These are phyloP conservation scores for Porites evermanni DNA, from an alignment of 92 coral and sea anemone species.

Conservation along the genomic window DNA sequence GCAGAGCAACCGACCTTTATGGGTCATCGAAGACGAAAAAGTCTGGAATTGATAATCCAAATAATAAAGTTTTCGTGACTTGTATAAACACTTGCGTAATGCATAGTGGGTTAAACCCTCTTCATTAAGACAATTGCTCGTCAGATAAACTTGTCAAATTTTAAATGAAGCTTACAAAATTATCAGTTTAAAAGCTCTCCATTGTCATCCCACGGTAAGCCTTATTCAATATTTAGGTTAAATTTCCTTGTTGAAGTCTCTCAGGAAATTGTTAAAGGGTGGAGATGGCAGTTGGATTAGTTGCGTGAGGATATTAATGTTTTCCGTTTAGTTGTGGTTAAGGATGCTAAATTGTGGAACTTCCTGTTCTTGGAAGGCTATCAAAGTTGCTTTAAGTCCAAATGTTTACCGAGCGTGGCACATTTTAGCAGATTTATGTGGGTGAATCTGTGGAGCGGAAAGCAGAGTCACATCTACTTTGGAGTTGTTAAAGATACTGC, in stretches of 20 bases:
- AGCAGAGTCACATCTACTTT: background rate
- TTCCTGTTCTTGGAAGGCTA: slow-evolving; percentile 7
- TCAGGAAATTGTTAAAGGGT: slow-evolving; percentile 8
- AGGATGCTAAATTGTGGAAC: background rate
- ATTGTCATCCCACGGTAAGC: background rate
- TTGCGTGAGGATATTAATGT: slow-evolving; percentile 1
- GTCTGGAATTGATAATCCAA: background rate
- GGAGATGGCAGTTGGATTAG: background rate
- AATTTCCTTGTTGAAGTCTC: background rate
- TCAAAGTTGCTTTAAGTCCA: background rate
- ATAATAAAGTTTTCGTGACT: background rate
- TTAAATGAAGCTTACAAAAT: background rate
- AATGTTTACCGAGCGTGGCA: slow-evolving; percentile 5
- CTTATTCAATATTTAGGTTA: background rate
- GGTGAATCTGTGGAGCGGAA: background rate
- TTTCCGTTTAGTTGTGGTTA: slow-evolving; percentile 18
- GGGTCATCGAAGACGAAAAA: background rate
- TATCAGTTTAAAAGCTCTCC: background rate
- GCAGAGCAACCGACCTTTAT: background rate
- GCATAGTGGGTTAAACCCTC: background rate
- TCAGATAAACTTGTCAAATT: background rate
- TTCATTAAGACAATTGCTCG: background rate
- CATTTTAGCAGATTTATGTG: background rate
- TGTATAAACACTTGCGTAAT: slow-evolving; percentile 6
- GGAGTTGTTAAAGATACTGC: background rate